Evolutionary conservation across 2,113 vertebrate genomes (phyloP).

Genomic region (Cyphomyrus plagiostoma): DNA sequence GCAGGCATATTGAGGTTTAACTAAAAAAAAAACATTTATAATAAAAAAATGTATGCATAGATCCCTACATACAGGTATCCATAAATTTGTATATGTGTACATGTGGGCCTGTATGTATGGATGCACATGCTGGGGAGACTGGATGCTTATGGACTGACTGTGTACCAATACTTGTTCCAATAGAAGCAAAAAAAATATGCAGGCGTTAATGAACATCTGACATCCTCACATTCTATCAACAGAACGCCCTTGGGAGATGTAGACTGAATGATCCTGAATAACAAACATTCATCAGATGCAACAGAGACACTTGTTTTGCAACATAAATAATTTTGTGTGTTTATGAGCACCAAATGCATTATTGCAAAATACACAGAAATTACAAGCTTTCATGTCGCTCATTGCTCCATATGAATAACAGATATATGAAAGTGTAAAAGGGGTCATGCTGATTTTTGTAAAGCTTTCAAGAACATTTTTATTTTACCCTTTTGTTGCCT

Average conservation of each 20-base stretch:
- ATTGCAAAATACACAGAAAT: neutral
- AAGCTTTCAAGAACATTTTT: constrained; percentile 15
- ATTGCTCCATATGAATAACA: constrained; percentile 14
- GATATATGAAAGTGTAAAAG: constrained; percentile 25
- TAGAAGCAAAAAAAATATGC: neutral
- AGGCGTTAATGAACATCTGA: constrained; percentile 11
- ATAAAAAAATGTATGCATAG: neutral
- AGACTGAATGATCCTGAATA: constrained; percentile 11
- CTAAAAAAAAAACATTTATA: neutral
- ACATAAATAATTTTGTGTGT: constrained; percentile 15
- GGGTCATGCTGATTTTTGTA: constrained; percentile 19
- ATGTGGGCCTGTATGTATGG: neutral
- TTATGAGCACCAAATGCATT: neutral
- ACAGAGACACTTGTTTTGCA: neutral
- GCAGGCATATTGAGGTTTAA: neutral
- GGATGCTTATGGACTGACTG: neutral
- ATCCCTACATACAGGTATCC: neutral
- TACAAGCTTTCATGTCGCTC: neutral
- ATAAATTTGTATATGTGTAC: neutral
- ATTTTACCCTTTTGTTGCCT: constrained; percentile 13
- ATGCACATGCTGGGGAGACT: neutral
- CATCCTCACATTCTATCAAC: neutral
- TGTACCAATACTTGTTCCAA: neutral
- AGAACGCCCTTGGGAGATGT: neutral
- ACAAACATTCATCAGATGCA: constrained; percentile 13